phyloP scores from a whole-genome alignment of 2,797 vertebrate species.

The Ispidina lecontei region DNA sequence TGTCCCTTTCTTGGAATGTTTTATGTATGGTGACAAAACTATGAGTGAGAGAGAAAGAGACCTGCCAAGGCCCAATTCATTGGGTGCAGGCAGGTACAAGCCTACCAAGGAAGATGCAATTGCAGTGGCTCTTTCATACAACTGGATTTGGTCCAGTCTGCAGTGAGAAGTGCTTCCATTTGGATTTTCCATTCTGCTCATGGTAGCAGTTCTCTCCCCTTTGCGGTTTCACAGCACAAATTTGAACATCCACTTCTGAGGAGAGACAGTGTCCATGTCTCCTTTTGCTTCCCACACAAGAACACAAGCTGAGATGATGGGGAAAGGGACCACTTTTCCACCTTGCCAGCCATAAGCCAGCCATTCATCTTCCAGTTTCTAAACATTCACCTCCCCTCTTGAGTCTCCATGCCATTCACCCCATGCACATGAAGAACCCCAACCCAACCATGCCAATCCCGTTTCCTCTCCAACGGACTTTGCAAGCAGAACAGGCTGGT shows the following conservation, averaged over 20 bases:
- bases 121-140: background rate
- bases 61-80: background rate
- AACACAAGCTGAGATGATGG: background rate
- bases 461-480: constrained; percentile 13
- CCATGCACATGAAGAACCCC: constrained; percentile 7
- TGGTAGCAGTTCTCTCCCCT: background rate
- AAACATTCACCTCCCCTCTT: constrained; percentile 40
- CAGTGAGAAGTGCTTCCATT: background rate
- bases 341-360: constrained; percentile 1
- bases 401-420: constrained; percentile 44
- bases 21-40: background rate
- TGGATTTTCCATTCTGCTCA: background rate
- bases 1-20: background rate
- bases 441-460: background rate
- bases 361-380: constrained; percentile 20
- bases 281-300: background rate
- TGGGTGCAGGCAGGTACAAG: background rate
- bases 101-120: background rate
- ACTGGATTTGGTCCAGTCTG: background rate
- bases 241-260: background rate
- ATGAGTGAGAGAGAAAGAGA: background rate
- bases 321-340: background rate
- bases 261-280: background rate
- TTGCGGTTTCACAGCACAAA: constrained; percentile 6
- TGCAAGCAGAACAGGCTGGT: background rate